A percentile compares a stretch with the other conserved stretches of the same genome.
These are phyloP conservation scores for Drosophila paramelanica DNA, from an alignment of 2,888 invertebrate genomes.

Conservation along the genomic window DNA sequence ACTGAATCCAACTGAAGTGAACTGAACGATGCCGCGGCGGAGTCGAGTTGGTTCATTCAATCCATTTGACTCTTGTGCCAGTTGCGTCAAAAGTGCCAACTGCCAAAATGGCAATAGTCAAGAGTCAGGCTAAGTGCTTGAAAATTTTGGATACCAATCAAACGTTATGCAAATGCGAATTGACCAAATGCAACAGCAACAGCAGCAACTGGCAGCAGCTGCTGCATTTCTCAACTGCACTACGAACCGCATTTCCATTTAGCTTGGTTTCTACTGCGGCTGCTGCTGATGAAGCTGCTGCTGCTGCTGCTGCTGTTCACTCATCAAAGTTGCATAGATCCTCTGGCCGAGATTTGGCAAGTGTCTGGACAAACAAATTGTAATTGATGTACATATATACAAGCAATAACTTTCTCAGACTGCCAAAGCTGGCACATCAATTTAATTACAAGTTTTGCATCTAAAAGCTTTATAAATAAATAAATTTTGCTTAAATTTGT, in stretches of 20 bases:
- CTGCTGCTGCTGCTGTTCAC: background rate
- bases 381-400: slow-evolving; percentile 56
- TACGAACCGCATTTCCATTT: slow-evolving; percentile 73
- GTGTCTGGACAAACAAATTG: slow-evolving; percentile 47
- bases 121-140: slow-evolving; percentile 42
- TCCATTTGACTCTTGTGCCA: slow-evolving; percentile 39
- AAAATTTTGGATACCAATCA: slow-evolving; percentile 60
- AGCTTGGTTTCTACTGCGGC: slow-evolving; percentile 34
- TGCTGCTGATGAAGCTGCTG: background rate
- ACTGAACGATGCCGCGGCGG: background rate
- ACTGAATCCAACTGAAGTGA: slow-evolving; percentile 20
- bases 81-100: slow-evolving; percentile 45
- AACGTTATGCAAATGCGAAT: slow-evolving; percentile 77
- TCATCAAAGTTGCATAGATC: slow-evolving; percentile 69
- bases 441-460: slow-evolving; percentile 39
- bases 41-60: slow-evolving; percentile 21
- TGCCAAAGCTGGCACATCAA: slow-evolving; percentile 31
- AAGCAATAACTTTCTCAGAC: background rate
- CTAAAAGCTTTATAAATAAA: slow-evolving; percentile 45
- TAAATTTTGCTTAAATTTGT: slow-evolving; percentile 24
- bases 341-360: slow-evolving; percentile 43
- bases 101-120: slow-evolving; percentile 31
- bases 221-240: slow-evolving; percentile 40
- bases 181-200: slow-evolving; percentile 57
- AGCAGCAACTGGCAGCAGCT: slow-evolving; percentile 53